Conservation (phyloP, 1,140 invertebrate genomes). For the Polyergus mexicanus region DNA sequence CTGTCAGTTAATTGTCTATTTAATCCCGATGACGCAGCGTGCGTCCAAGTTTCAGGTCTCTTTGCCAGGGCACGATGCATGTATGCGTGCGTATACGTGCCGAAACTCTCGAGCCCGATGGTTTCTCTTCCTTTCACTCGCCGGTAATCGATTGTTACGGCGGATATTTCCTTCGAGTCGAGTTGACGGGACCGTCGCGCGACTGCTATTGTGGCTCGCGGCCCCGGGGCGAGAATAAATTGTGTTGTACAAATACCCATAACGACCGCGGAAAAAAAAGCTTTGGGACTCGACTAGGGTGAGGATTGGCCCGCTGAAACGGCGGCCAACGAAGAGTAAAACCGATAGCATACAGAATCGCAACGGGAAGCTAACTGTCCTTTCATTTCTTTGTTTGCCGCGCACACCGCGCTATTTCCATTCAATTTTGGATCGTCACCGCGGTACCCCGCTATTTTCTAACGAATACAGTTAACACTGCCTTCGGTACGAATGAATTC, state of each 20-base stretch:
- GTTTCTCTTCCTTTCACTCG: slow-evolving; percentile 75
- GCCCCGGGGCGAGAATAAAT: slow-evolving; percentile 75
- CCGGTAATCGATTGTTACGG: slow-evolving; percentile 78
- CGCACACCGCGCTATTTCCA: slow-evolving; percentile 17
- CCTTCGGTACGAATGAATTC: slow-evolving; percentile 10
- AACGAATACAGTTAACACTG: not conserved
- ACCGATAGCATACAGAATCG: slow-evolving; percentile 63
- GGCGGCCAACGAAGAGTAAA: slow-evolving; percentile 35
- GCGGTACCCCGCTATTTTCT: not conserved
- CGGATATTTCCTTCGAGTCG: slow-evolving; percentile 69
- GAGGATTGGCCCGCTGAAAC: slow-evolving; percentile 62
- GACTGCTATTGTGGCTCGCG: slow-evolving; percentile 68
- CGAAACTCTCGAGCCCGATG: slow-evolving; percentile 68
- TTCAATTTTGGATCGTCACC: slow-evolving; percentile 44
- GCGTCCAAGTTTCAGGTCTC: not conserved
- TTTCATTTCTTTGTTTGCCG: slow-evolving; percentile 68
- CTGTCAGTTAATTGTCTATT: slow-evolving; percentile 28
- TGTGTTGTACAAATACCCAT: slow-evolving; percentile 79
- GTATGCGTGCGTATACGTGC: not conserved
- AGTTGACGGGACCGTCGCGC: slow-evolving; percentile 51
- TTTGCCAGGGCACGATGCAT: too few relatives aligned
- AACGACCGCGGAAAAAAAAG: slow-evolving; percentile 62
- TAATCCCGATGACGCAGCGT: slow-evolving; percentile 45
- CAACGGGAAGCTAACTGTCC: slow-evolving; percentile 68
- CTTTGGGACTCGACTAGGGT: slow-evolving; percentile 33